Evolutionary conservation across 2,888 invertebrate species (phyloP).

Genomic region (Azorinus chamasolen): DNA sequence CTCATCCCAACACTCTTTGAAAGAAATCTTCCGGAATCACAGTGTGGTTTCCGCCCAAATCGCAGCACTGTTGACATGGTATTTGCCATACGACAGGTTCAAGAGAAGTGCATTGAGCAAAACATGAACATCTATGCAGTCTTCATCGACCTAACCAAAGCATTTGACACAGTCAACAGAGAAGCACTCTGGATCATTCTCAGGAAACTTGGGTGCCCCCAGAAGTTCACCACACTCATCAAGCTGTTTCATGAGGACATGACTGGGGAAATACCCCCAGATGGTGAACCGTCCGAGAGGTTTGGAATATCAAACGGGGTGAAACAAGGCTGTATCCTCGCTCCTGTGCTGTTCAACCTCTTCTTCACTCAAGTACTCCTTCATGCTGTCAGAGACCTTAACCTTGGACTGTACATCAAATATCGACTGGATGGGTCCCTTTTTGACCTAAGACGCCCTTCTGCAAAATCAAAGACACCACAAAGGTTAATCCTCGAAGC

Average conservation of each 20-base stretch:
- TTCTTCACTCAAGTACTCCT: conserved; percentile 1
- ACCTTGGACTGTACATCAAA: conserved; percentile 1
- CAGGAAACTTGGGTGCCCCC: background rate
- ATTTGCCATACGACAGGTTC: background rate
- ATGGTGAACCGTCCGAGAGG: background rate
- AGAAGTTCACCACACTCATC: conserved; percentile 8
- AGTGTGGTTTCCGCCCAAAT: background rate
- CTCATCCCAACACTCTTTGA: background rate
- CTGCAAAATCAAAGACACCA: background rate
- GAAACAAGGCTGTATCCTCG: background rate
- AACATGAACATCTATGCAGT: background rate
- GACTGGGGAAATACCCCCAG: background rate
- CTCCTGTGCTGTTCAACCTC: conserved; percentile 6
- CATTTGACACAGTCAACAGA: conserved; percentile 1
- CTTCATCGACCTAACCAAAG: conserved; percentile 2
- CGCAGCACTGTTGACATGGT: background rate
- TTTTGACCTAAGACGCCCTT: background rate
- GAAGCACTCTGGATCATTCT: conserved; percentile 1
- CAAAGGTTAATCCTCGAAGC: background rate
- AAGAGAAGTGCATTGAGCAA: conserved; percentile 1
- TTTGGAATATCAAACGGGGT: conserved; percentile 2
- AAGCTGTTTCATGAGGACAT: conserved; percentile 3
- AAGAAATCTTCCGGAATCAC: background rate
- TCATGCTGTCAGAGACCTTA: background rate
- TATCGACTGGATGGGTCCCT: background rate